A percentile compares a stretch with the other conserved stretches of the same genome.
Conservation (phyloP, 2,113 vertebrate genomes). For the Ailuropoda melanoleuca region DNA sequence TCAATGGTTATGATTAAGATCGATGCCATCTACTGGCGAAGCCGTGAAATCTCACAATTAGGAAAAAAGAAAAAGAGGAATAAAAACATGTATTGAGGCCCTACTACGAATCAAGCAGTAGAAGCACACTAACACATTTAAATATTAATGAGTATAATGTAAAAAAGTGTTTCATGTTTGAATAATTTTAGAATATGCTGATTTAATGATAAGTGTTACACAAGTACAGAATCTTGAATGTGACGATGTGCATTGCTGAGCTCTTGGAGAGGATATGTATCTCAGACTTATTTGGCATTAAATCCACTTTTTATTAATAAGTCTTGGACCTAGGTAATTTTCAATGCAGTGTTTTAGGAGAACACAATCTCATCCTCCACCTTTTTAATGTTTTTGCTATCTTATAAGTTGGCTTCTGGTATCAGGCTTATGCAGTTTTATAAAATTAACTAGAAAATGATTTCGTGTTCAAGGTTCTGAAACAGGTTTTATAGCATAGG, state of each 20-base stretch:
- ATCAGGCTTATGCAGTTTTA: neutral
- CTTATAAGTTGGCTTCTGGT: neutral
- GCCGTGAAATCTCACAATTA: neutral
- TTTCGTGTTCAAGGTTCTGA: neutral
- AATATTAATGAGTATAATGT: neutral
- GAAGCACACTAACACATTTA: neutral
- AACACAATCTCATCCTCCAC: neutral
- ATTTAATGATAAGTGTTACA: neutral
- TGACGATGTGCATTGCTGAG: neutral
- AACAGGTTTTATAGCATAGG: neutral
- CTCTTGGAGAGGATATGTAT: neutral
- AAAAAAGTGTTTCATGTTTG: neutral
- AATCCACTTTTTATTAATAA: neutral
- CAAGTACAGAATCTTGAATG: neutral
- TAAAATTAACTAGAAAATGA: neutral
- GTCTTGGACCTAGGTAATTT: neutral
- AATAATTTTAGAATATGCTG: neutral
- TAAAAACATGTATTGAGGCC: neutral
- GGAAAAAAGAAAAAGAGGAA: neutral
- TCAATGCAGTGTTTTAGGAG: neutral
- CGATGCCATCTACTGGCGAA: neutral
- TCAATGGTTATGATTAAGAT: neutral
- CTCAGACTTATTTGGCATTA: neutral
- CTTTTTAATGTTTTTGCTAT: neutral
- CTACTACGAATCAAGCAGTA: neutral